Evolutionary conservation across 2,888 invertebrate genomes (phyloP).

Genomic region (Oligia latruncula): DNA sequence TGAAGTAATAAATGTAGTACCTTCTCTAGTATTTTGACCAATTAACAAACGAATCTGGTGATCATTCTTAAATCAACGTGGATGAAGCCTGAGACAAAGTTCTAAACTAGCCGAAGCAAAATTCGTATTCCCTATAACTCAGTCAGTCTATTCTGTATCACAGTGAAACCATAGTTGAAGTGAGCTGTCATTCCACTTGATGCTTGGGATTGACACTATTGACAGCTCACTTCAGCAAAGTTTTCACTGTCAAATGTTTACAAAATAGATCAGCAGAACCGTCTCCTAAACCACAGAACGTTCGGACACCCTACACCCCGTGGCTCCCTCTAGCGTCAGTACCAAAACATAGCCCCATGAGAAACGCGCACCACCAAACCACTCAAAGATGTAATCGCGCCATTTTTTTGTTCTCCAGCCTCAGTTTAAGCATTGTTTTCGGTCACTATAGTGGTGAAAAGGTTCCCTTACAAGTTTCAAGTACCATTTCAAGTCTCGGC

Average conservation of each 20-base stretch:
- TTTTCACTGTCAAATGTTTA: neutral
- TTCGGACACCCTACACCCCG: slow-evolving; percentile 69
- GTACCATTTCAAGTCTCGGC: slow-evolving; percentile 82
- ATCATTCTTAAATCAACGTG: neutral
- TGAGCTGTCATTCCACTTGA: too few species aligned
- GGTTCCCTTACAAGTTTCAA: slow-evolving; percentile 78
- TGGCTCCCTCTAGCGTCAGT: slow-evolving; percentile 86
- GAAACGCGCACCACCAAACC: slow-evolving; percentile 82
- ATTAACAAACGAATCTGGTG: neutral
- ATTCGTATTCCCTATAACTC: neutral
- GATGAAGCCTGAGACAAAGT: neutral
- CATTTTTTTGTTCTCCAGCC: slow-evolving; percentile 86
- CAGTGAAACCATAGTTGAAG: too few species aligned
- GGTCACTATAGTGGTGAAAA: slow-evolving; percentile 79
- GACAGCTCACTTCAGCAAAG: too few species aligned
- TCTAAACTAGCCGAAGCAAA: neutral
- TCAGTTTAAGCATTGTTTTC: slow-evolving; percentile 82
- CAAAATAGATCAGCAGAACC: neutral
- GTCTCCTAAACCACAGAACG: slow-evolving; percentile 19
- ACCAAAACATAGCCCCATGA: slow-evolving; percentile 89
- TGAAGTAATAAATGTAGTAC: neutral
- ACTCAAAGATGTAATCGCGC: slow-evolving; percentile 89
- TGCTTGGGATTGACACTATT: too few species aligned
- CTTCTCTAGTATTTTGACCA: neutral
- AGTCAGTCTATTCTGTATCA: too few species aligned